Conservation (phyloP, 2,113 vertebrate genomes). For the Crotalus viridis region DNA sequence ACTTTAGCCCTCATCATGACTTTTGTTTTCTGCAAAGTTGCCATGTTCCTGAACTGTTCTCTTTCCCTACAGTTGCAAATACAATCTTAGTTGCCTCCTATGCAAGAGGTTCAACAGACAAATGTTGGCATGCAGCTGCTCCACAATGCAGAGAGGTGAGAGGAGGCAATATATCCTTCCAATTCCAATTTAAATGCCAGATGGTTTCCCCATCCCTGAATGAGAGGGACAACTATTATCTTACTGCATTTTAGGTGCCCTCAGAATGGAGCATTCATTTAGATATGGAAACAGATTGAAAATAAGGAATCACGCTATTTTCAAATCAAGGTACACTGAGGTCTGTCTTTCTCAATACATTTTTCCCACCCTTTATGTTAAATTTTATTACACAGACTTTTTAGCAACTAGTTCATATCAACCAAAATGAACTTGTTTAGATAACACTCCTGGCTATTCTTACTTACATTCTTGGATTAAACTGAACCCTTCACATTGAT, state of each 20-base stretch:
- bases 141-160: background rate
- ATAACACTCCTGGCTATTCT: background rate
- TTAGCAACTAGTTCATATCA: background rate
- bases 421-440: background rate
- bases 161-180: background rate
- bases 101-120: background rate
- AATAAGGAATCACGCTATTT: background rate
- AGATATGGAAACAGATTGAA: background rate
- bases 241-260: background rate
- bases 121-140: background rate
- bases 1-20: background rate
- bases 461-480: background rate
- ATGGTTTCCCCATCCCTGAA: background rate
- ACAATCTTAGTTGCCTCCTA: background rate
- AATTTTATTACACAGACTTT: background rate
- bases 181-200: background rate
- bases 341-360: background rate
- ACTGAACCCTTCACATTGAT: background rate
- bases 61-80: background rate
- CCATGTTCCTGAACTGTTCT: background rate
- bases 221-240: background rate
- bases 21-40: background rate
- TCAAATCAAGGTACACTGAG: background rate
- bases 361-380: background rate
- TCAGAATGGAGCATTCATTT: background rate